These are phyloP conservation scores for Tamias sibiricus DNA, from an alignment of 2,113 vertebrate genomes.

Conservation along the genomic window DNA sequence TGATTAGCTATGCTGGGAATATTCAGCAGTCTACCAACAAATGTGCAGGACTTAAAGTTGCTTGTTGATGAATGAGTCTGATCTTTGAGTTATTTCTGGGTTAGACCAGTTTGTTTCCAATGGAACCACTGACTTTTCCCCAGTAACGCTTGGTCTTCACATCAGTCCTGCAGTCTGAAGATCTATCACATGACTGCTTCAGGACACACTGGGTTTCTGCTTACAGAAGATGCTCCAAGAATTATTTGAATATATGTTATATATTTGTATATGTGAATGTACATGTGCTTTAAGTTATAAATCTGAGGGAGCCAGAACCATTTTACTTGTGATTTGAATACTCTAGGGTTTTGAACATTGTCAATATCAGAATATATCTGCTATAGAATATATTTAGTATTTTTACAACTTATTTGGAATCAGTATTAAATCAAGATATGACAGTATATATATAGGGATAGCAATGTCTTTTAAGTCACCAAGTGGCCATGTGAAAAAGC, in stretches of 20 bases:
- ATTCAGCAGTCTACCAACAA: background rate
- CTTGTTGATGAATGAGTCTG: background rate
- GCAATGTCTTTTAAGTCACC: slow-evolving; percentile 29
- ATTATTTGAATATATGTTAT: background rate
- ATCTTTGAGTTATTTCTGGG: background rate
- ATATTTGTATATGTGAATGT: background rate
- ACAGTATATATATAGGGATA: slow-evolving; percentile 61
- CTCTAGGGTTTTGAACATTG: slow-evolving; percentile 71
- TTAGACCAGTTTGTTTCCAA: background rate
- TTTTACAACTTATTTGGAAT: slow-evolving; percentile 37
- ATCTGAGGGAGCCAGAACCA: background rate
- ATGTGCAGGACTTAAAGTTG: background rate
- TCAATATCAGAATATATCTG: slow-evolving; percentile 68
- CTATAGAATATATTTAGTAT: slow-evolving; percentile 56
- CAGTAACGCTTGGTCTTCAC: background rate
- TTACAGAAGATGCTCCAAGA: background rate
- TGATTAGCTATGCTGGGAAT: background rate
- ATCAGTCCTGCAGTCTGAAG: background rate
- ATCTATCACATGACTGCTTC: background rate
- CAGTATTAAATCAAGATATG: slow-evolving; percentile 57
- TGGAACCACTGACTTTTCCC: background rate
- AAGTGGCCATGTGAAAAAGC: slow-evolving; percentile 47
- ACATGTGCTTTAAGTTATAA: background rate
- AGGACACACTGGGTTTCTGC: background rate
- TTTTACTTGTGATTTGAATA: slow-evolving; percentile 44